phyloP scores from a whole-genome alignment of 2,888 invertebrate genomes.

The Heliconius aoede region DNA sequence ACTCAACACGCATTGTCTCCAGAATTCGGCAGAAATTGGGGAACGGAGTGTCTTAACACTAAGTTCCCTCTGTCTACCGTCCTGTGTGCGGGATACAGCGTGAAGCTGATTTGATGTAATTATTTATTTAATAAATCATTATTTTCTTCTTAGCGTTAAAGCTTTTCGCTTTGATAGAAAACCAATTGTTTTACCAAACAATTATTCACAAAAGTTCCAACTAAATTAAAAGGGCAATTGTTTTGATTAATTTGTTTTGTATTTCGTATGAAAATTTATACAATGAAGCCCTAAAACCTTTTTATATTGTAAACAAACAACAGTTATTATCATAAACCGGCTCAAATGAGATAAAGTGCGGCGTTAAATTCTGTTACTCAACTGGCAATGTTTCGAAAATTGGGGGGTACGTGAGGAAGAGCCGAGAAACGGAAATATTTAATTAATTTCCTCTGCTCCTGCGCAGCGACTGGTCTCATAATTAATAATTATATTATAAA shows the following conservation, averaged over 20 bases:
- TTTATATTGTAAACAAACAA: not conserved
- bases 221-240: not conserved
- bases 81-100: no score
- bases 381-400: not conserved
- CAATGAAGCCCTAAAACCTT: not conserved
- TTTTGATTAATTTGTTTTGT: not conserved
- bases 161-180: not conserved
- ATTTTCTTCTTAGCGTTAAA: not conserved
- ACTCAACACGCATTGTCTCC: no score
- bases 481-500: conserved; percentile 6
- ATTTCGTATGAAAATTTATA: not conserved
- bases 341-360: not conserved
- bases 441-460: not conserved
- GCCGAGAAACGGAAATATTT: not conserved
- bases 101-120: no score
- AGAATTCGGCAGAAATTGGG: no score
- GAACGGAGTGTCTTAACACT: no score
- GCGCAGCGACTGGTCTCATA: not conserved
- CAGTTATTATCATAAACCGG: no score
- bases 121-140: no score
- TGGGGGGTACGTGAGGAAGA: no score
- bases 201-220: not conserved
- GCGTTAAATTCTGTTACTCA: not conserved
- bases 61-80: no score
- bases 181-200: not conserved